Percentiles rank a stretch among this genome's conserved stretches.
These are phyloP conservation scores for Drosophila mimica DNA, from an alignment of 2,888 invertebrate species.

Conservation along the genomic window DNA sequence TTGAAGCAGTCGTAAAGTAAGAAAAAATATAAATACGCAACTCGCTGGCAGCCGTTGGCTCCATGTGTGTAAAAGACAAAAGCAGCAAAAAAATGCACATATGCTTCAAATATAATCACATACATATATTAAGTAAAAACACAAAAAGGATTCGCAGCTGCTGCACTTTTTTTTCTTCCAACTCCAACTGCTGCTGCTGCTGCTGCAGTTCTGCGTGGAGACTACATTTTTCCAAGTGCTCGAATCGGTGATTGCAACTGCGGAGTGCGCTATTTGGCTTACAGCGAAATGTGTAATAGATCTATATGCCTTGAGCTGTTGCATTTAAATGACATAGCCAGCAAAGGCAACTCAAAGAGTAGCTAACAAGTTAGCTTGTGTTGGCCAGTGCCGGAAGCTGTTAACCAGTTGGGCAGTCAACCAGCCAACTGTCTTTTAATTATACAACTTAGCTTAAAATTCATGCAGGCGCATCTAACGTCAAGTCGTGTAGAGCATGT, in stretches of 20 bases:
- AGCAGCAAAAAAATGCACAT: slow-evolving; percentile 35
- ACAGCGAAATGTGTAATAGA: neutral
- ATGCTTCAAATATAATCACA: slow-evolving; percentile 59
- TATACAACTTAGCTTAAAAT: slow-evolving; percentile 63
- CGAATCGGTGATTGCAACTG: slow-evolving; percentile 27
- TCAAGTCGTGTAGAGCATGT: slow-evolving; percentile 14
- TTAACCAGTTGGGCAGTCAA: slow-evolving; percentile 25
- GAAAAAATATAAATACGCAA: slow-evolving; percentile 39
- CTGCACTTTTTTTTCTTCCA: neutral
- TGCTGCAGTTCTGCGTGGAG: neutral
- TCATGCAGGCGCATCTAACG: slow-evolving; percentile 58
- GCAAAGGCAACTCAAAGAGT: slow-evolving; percentile 6
- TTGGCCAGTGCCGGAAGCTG: slow-evolving; percentile 13
- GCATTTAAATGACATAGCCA: neutral
- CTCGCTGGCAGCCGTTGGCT: slow-evolving; percentile 25
- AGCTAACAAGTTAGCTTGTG: slow-evolving; percentile 14
- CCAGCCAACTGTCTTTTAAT: slow-evolving; percentile 71
- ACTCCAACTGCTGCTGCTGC: neutral
- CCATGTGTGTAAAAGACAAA: slow-evolving; percentile 43
- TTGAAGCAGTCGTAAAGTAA: slow-evolving; percentile 18
- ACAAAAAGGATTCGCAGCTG: slow-evolving; percentile 39
- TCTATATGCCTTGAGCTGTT: slow-evolving; percentile 8
- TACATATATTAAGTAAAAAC: slow-evolving; percentile 43
- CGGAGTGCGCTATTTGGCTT: slow-evolving; percentile 34
- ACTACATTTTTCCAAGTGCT: slow-evolving; percentile 28